Percentiles rank a stretch among this genome's conserved stretches.
phyloP scores from a whole-genome alignment of 2,113 vertebrate genomes.

The Phalacrocorax carbo region DNA sequence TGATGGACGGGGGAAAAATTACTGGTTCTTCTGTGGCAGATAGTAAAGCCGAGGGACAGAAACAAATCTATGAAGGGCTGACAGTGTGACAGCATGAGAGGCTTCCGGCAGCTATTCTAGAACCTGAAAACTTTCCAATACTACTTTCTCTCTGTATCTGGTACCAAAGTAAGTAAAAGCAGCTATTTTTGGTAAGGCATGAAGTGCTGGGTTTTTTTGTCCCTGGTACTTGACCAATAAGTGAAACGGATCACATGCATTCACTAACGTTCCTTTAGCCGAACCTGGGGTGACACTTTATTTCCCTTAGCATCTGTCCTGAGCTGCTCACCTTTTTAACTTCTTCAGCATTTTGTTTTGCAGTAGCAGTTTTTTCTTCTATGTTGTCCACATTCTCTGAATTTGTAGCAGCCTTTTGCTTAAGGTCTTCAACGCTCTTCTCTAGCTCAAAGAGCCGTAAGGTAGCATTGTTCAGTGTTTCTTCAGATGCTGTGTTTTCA shows the following conservation, averaged over 20 bases:
- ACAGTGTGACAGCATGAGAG: neutral
- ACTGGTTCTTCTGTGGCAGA: neutral
- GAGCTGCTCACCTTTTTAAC: slow-evolving; percentile 79
- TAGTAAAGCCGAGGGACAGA: neutral
- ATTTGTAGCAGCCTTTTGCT: slow-evolving; percentile 78
- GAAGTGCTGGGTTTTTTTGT: neutral
- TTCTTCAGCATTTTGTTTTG: slow-evolving; percentile 78
- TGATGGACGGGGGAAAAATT: too few relatives aligned
- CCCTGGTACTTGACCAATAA: neutral
- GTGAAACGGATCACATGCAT: neutral
- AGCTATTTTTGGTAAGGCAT: neutral
- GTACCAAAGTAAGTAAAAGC: neutral
- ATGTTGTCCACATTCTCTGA: slow-evolving; percentile 71
- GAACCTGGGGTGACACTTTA: neutral
- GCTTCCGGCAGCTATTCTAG: neutral
- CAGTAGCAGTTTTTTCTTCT: slow-evolving; percentile 73
- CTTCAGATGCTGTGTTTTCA: slow-evolving; percentile 87
- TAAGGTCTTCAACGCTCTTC: slow-evolving; percentile 81
- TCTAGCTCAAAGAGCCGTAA: slow-evolving; percentile 84
- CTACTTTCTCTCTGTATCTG: neutral
- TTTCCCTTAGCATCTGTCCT: neutral
- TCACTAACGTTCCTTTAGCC: neutral
- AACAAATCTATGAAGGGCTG: neutral
- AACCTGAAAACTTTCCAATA: neutral
- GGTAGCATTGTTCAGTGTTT: slow-evolving; percentile 85